Conservation (phyloP, 2,797 vertebrate species). For the Semaprochilodus insignis region DNA sequence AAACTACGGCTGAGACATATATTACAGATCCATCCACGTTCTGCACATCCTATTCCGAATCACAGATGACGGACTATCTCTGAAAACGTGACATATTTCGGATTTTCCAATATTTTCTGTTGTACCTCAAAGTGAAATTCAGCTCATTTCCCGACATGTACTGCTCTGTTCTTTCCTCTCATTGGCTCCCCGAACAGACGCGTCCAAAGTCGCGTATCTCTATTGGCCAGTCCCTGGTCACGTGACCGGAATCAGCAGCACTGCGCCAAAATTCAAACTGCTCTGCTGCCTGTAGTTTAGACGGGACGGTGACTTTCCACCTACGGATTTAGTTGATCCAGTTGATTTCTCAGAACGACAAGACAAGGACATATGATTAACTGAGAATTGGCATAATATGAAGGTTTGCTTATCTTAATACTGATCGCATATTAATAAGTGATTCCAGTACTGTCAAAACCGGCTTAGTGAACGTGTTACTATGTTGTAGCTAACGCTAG, state of each 20-base stretch:
- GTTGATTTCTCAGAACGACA: neutral
- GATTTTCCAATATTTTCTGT: neutral
- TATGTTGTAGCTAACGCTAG: neutral
- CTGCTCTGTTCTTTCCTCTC: neutral
- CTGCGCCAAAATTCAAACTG: slow-evolving; percentile 95
- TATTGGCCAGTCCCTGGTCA: slow-evolving; percentile 72
- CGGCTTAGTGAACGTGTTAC: too few species aligned
- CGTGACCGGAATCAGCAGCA: slow-evolving; percentile 69
- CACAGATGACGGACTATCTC: neutral
- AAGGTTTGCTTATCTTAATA: slow-evolving; percentile 73
- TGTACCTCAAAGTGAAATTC: neutral
- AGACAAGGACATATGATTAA: slow-evolving; percentile 24
- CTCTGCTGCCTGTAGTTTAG: neutral
- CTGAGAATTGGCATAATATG: slow-evolving; percentile 69
- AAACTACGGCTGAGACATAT: neutral
- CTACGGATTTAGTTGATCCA: neutral
- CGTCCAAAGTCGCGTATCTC: neutral
- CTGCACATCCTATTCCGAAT: neutral
- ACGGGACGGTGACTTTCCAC: neutral
- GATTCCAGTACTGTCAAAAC: neutral
- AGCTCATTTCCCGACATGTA: neutral
- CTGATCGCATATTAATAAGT: neutral
- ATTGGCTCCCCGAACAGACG: slow-evolving; percentile 28
- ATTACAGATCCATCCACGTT: neutral
- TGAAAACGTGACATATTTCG: neutral